Evolutionary conservation across 2,888 invertebrate species (phyloP), one percentile per base, ranked within the genome.

Genomic region (Dasypogon diadema): DNA sequence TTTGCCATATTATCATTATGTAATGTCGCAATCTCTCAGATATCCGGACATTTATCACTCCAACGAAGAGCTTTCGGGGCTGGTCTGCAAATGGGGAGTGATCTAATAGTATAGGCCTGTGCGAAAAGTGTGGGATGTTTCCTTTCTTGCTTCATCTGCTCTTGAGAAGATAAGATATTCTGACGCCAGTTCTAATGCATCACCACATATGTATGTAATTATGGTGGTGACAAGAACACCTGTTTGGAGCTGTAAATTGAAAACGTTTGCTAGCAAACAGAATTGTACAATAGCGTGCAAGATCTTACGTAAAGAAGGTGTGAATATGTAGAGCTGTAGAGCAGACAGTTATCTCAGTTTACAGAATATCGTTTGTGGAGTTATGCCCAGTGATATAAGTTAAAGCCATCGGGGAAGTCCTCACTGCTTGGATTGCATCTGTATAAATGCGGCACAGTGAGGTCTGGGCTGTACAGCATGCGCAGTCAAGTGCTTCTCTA

Each of bases 1-100:
- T 65, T 65, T 65, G 65, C 65, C 65, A 65, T 65, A 65, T 46
- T 65, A 46, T 65, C 65, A 65, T 65, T 65, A 65, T 65, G 65
- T 48, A 65, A 65, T 65, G 65, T 65, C 65, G 46, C 65, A 65
- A 65, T 65, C 65, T 24, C n/a, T 42, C 48, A 16, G 48, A 34
- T 65, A 48, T 65, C 65, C 65, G 65, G 65, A 48, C 46, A 65
- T 22, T 65, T 65, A 65, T 65, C 65, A 65, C 46, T 65, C 46
- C 14, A 10, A 24, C 2, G 65, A 65, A 48, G 65, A 65, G 65
- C 65, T 65, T 65, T 65, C 24, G 65, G 65, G 48, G 42, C 46
- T 46, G 65, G 65, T 37, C 24, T 46, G 46, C 48, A 65, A 65
- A 65, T 65, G 24, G 46, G 48, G 24, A 46, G 65, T 48, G 65